Conservation (phyloP, 2,888 invertebrate genomes). For the Apodemia mormo region DNA sequence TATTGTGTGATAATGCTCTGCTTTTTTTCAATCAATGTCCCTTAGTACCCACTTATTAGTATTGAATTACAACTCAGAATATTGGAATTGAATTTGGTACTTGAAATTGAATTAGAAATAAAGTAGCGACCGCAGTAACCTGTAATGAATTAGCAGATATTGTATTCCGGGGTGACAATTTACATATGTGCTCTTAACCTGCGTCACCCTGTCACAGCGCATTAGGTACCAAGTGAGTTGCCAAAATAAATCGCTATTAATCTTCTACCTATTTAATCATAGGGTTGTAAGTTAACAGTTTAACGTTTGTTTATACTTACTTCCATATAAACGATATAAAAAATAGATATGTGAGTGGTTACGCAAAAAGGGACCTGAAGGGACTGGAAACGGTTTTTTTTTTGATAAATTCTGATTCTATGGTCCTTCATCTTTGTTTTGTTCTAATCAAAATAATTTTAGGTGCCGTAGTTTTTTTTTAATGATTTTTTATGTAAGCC, state of each 20-base stretch:
- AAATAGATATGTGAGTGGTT: too few species aligned
- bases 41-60: slow-evolving; percentile 19
- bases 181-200: slow-evolving; percentile 22
- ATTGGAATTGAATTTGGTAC: too few species aligned
- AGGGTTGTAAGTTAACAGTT: slow-evolving; percentile 2
- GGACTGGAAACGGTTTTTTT: too few species aligned
- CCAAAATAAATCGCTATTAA: slow-evolving; percentile 19
- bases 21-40: slow-evolving; percentile 22
- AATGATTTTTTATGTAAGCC: too few species aligned
- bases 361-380: too few species aligned
- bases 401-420: too few species aligned
- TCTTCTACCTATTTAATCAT: slow-evolving; percentile 15
- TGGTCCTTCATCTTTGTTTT: too few species aligned
- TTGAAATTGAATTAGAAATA: slow-evolving; percentile 20
- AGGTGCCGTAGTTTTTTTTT: too few species aligned
- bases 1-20: slow-evolving; percentile 22
- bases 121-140: slow-evolving; percentile 22
- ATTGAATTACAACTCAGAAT: slow-evolving; percentile 19
- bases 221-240: slow-evolving; percentile 22
- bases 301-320: slow-evolving; percentile 6
- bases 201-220: slow-evolving; percentile 19
- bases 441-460: too few species aligned
- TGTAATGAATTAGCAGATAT: slow-evolving; percentile 17
- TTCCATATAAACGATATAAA: too few species aligned
- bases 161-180: slow-evolving; percentile 21